Evolutionary conservation across 53 echinoderm and acorn worm genomes (phyloP).

Genomic region (Luidia sarsii): DNA sequence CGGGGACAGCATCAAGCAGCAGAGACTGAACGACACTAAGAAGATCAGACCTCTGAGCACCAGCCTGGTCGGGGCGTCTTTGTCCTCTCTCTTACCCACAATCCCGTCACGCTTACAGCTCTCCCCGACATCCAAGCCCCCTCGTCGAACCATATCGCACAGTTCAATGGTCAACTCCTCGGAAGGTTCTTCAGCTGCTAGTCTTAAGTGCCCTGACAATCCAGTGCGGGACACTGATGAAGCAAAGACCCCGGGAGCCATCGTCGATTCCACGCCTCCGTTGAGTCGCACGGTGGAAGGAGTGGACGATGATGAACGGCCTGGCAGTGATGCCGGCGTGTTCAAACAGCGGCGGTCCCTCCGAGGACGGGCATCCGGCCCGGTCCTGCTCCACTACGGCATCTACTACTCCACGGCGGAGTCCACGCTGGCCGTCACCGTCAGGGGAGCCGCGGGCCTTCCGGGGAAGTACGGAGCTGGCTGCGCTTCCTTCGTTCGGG

Average conservation of each 20-base stretch:
- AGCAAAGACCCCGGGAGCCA: background rate
- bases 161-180: background rate
- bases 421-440: slow-evolving; percentile 41
- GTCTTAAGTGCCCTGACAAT: background rate
- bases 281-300: background rate
- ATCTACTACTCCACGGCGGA: slow-evolving; percentile 46
- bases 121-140: background rate
- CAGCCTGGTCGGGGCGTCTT: too few relatives aligned
- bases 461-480: slow-evolving; percentile 46
- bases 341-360: background rate
- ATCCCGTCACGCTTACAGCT: too few relatives aligned
- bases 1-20: background rate
- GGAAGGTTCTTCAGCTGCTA: too few relatives aligned
- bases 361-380: too few relatives aligned
- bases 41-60: too few relatives aligned
- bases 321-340: too few relatives aligned
- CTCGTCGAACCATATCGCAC: background rate
- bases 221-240: background rate
- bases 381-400: background rate
- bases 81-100: background rate
- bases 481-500: slow-evolving; percentile 52
- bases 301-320: too few relatives aligned
- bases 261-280: background rate
- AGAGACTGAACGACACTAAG: background rate
- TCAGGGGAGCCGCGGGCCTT: slow-evolving; percentile 32